Base-by-base conservation (phyloP, 2,113 vertebrate species). In the Atrichornis clamosus region DNA sequence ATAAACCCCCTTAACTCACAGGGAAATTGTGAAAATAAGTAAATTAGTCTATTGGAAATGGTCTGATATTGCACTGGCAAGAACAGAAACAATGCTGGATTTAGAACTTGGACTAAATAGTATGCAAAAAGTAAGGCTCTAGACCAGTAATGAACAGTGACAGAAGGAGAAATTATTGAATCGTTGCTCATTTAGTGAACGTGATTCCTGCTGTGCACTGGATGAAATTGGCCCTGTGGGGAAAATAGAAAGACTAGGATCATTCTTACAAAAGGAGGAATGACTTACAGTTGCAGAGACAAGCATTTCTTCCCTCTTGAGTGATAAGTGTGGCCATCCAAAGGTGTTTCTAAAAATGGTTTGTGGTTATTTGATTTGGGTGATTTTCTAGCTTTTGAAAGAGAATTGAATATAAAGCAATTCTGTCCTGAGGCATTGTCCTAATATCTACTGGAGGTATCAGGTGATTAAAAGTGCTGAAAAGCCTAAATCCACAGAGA, bases 101-200 rank as follows among this genome's bases (percentile, higher is more conserved):
- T 95, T 78, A 72, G 73, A 92, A 74, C 44, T 32, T 81, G 47
- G 52, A 78, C 84, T 94, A 68, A 95, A 87, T 24, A 53, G 23
- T 81, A 89, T 92, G 93, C 52, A 78, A 82, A 93, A 94, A 79
- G 28, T 41, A 91, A 81, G n/a, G 53, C 74, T 93, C 53, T 89
- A 69, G 89, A 87, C 56, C 70, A 84, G 60, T 94, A 93, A 96
- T 91, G 52, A 91, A 86, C 86, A 95, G 69, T 91, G 91, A 94
- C 93, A 93, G 95, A 95, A 87, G 69, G 89, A 95, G 62, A 89
- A 95, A 93, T 92, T 95, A 95, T 84, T 95, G 93, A 92, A 87
- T 92, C 1, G 15, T 78, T 94, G 94, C 69, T 95, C 87, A 89
- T 94, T 94, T 95, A 96, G 80, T 84, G 87, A 94, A 75, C 0